Base-by-base conservation (phyloP, 2,113 vertebrate species). In the Forbesichthys agassizii region DNA sequence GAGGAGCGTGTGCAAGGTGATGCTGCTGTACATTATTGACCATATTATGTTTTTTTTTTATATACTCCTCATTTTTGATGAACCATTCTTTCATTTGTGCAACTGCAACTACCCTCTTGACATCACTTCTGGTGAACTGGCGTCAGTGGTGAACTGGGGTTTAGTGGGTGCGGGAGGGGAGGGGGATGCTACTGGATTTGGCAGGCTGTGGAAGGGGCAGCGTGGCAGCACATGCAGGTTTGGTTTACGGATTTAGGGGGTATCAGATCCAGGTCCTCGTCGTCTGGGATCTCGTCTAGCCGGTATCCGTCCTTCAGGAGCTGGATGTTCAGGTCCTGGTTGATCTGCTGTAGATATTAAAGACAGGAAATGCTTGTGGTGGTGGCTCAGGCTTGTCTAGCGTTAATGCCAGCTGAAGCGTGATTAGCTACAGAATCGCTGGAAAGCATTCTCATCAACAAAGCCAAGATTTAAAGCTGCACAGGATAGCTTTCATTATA, bases 241-340 rank as follows among this genome's bases (percentile, higher is more conserved):
- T 96, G 94, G 90, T 98, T 98, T 83, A 99, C 95, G 0, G 98
- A 96, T 87, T 98, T 98, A 0, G 98, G 97, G 14, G 97, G 97
- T 53, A 99, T 99, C 79, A 99, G 93, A 90, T 99, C 98, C 71
- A 98, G 94, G 93, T 99, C 98, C 79, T 99, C 98, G 0, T 99
- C 98, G 5, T 99, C 98, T 0, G 98, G 98, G 80, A 99, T 98
- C 93, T 99, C 98, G 5, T 99, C 98, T 84, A 99, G 93, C 63
- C 96, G 95, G 88, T 99, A 99, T 13, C 98, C 98, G 1, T 99
- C 98, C 85, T 99, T 99, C 85, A 99, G 94, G 76, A 99, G 95
- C 91, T 99, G 98, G 90, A 98, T 98, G 91, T 99, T 99, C 92
- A 99, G 93, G 92, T 99, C 97, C 93, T 98, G 98, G 92, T 99